Evolutionary conservation across 2,888 invertebrate genomes (phyloP).

Genomic region (Conchocele bisecta): DNA sequence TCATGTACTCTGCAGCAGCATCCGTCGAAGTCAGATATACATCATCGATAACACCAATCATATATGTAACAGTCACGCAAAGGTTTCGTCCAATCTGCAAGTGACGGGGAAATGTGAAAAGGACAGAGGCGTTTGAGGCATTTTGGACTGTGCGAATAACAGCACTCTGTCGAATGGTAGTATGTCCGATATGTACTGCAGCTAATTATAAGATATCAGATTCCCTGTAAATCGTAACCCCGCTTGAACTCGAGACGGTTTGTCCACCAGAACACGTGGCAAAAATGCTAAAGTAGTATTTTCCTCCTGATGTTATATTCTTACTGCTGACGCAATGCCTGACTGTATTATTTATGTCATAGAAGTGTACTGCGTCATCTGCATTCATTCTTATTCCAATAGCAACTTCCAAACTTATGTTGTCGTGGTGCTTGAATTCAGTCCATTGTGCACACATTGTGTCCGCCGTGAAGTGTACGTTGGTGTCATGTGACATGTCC

Average conservation of each 20-base stretch:
- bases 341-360: neutral
- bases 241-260: conserved; percentile 12
- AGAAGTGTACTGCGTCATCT: conserved; percentile 18
- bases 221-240: conserved; percentile 1
- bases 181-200: no score
- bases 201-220: neutral
- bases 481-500: neutral
- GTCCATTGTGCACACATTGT: conserved; percentile 39
- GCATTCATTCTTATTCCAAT: conserved; percentile 12
- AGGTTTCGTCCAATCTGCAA: no score
- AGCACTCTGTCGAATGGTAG: no score
- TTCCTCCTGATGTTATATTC: neutral
- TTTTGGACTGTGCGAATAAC: no score
- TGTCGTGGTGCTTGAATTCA: conserved; percentile 45
- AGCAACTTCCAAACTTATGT: conserved; percentile 29
- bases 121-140: no score
- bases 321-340: conserved; percentile 10
- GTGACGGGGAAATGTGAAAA: no score
- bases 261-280: conserved; percentile 33
- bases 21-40: no score
- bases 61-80: no score
- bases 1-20: no score
- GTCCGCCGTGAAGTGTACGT: conserved; percentile 25
- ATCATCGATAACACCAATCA: no score
- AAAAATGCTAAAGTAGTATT: conserved; percentile 18